Base-by-base conservation (phyloP, 2,888 invertebrate species). In the Dolichopus griseipennis region DNA sequence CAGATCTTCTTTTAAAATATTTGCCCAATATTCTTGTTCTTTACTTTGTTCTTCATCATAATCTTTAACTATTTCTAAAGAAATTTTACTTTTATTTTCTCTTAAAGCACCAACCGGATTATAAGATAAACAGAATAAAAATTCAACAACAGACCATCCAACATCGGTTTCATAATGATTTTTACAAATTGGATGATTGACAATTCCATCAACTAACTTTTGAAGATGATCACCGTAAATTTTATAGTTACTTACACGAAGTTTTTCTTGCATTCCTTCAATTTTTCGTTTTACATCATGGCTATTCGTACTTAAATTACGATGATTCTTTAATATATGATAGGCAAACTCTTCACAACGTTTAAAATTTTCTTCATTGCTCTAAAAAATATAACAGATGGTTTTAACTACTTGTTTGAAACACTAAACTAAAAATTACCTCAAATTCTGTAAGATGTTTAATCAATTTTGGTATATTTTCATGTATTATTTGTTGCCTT, bases 91-190 rank as follows among this genome's bases (percentile, higher is more conserved):
- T 63, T 76, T 74, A 65, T 77, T 76, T 12, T 71, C 73, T 1
- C 76, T 74, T 15, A 79, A 69, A 5, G 76, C 76, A 5, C 76
- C 78, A 2, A 79, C 75, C 0, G 81, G 81, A 72, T 77, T 78
- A 64, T 77, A 72, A 0, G 84, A 78, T 12, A 84, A 71, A 70
- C 79, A 74, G 2, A 85, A 71, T 6, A 85, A 71, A 18, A 85
- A 77, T 27, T 83, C 82, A 8, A 85, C 70, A 61, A 85, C 69
- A 0, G 81, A 78, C 83, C 84, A 85, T 70, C 84, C 83, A 1
- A 84, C 73, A 72, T 85, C 84, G 63, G 76, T 73, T 70, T 79
- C 77, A 68, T 77, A 75, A 65, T 78, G 78, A 20, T 75, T 73
- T n/a, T 73, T 68, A 72, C 77, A 78, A 0, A 74, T 69, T 0